These are phyloP conservation scores for Anarsia innoxiella DNA, from an alignment of 2,888 invertebrate species.

Conservation along the genomic window DNA sequence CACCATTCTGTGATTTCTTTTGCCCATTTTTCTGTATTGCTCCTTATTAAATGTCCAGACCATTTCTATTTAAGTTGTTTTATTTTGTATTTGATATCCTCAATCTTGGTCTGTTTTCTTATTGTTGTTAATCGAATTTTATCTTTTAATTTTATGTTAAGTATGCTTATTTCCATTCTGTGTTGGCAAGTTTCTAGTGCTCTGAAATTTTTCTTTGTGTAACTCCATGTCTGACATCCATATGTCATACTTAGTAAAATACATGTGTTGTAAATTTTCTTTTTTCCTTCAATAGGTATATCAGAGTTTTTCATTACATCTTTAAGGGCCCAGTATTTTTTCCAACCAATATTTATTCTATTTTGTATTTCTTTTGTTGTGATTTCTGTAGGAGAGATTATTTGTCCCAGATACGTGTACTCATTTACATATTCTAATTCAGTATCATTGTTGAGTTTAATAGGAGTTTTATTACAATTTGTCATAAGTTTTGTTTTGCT, in stretches of 20 bases:
- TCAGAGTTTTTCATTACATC: slow-evolving; percentile 9
- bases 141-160: no score
- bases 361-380: slow-evolving; percentile 13
- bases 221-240: slow-evolving; percentile 6
- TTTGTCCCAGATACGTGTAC: slow-evolving; percentile 12
- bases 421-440: slow-evolving; percentile 14
- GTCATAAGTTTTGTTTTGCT: slow-evolving; percentile 15
- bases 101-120: background rate
- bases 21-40: slow-evolving; percentile 14
- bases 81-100: slow-evolving; percentile 1
- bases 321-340: slow-evolving; percentile 12
- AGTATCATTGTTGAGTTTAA: slow-evolving; percentile 2
- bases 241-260: slow-evolving; percentile 5
- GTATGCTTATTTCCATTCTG: slow-evolving; percentile 11
- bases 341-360: slow-evolving; percentile 12
- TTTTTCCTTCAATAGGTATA: slow-evolving; percentile 3
- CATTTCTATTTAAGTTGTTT: slow-evolving; percentile 10
- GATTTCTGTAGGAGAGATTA: slow-evolving; percentile 8
- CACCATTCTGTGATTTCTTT: slow-evolving; percentile 13
- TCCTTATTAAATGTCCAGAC: slow-evolving; percentile 11
- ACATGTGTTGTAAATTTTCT: slow-evolving; percentile 7
- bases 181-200: slow-evolving; percentile 8
- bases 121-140: background rate
- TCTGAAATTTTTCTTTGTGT: background rate
- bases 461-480: slow-evolving; percentile 7